phyloP scores from a whole-genome alignment of 2,888 invertebrate genomes.

The Drosophila nr. perissopoda region DNA sequence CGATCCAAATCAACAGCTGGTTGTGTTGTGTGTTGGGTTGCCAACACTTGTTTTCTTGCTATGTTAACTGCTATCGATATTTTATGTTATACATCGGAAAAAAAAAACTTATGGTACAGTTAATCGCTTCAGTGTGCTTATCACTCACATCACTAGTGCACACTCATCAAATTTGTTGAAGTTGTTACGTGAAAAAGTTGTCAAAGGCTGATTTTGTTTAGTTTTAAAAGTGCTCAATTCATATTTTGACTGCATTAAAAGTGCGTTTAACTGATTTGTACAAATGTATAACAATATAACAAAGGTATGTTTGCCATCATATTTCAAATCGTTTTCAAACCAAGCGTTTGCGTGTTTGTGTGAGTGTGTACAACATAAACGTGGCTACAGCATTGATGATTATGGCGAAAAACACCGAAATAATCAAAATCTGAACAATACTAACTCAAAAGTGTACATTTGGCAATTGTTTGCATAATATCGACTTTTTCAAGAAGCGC shows the following conservation, averaged over 20 bases:
- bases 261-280: slow-evolving; percentile 55
- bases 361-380: slow-evolving; percentile 54
- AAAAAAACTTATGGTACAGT: neutral
- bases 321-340: neutral
- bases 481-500: neutral
- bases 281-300: slow-evolving; percentile 66
- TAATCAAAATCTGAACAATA: neutral
- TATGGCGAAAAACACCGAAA: slow-evolving; percentile 3
- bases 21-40: slow-evolving; percentile 25
- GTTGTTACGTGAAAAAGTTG: slow-evolving; percentile 76
- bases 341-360: slow-evolving; percentile 13
- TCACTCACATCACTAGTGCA: slow-evolving; percentile 41
- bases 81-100: neutral
- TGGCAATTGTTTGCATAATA: neutral
- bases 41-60: slow-evolving; percentile 19
- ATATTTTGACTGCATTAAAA: slow-evolving; percentile 50
- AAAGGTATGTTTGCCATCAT: slow-evolving; percentile 63
- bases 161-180: slow-evolving; percentile 56
- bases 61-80: slow-evolving; percentile 8
- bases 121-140: neutral
- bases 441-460: neutral
- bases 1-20: slow-evolving; percentile 55
- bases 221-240: slow-evolving; percentile 62
- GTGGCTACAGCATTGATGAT: slow-evolving; percentile 53
- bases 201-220: slow-evolving; percentile 55